phyloP scores from a whole-genome alignment of 2,797 vertebrate genomes.

The Lutra lutra region DNA sequence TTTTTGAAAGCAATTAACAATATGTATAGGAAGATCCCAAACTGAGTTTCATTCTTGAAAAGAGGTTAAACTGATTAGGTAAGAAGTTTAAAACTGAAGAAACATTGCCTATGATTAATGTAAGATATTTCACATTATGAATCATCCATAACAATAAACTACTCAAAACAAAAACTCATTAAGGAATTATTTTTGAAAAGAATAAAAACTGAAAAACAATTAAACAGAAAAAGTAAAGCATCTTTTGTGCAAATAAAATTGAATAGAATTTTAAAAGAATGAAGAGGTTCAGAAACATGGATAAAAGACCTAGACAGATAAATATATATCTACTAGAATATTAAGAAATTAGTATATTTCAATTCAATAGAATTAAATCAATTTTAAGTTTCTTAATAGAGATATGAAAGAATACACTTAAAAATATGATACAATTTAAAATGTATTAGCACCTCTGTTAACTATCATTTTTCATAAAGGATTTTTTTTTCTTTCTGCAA shows the following conservation, averaged over 20 bases:
- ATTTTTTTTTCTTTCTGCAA: background rate
- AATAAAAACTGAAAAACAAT: background rate
- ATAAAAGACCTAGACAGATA: background rate
- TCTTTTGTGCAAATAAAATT: conserved; percentile 4
- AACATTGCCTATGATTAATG: conserved; percentile 19
- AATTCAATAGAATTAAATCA: background rate
- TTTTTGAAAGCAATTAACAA: conserved; percentile 26
- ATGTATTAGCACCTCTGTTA: background rate
- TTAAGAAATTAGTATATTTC: background rate
- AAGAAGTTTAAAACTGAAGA: conserved; percentile 39
- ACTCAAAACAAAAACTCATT: background rate
- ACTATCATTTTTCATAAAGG: background rate
- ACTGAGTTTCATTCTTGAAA: conserved; percentile 25
- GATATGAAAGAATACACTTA: conserved; percentile 10
- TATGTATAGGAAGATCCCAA: background rate
- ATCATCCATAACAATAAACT: background rate
- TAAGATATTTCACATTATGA: background rate
- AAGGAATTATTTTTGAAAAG: background rate
- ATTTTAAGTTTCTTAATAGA: background rate
- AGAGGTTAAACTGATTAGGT: conserved; percentile 15
- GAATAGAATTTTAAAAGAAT: conserved; percentile 12
- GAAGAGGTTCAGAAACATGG: background rate
- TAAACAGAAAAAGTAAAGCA: background rate
- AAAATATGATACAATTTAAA: background rate
- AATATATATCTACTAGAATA: background rate